Percentiles rank a stretch among this genome's conserved stretches.
These are phyloP conservation scores for Ectobius pallidus DNA, from an alignment of 2,888 invertebrate genomes.

Conservation along the genomic window DNA sequence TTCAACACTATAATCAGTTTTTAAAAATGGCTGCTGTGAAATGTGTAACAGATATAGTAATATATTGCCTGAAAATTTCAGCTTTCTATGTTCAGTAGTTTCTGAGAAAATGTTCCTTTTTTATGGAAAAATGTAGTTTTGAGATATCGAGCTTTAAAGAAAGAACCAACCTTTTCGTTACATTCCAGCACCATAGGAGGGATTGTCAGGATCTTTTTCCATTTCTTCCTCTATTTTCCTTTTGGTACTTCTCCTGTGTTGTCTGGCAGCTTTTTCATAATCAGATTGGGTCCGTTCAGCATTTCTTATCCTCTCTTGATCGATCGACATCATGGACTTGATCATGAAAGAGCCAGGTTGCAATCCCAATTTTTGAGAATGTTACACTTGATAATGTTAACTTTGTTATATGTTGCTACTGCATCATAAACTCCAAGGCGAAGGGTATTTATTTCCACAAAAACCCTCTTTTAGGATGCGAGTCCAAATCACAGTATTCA, in stretches of 20 bases:
- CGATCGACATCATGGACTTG: background rate
- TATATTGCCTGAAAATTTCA: too few relatives aligned
- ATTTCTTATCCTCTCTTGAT: conserved; percentile 8
- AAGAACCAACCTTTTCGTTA: too few relatives aligned
- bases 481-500: background rate
- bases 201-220: conserved; percentile 2
- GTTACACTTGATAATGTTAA: conserved; percentile 9
- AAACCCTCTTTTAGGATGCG: conserved; percentile 15
- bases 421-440: conserved; percentile 24
- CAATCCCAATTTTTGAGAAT: background rate
- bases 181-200: too few relatives aligned
- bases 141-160: background rate
- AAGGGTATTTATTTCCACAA: conserved; percentile 1
- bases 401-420: conserved; percentile 7
- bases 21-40: too few relatives aligned
- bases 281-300: background rate
- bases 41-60: too few relatives aligned
- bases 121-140: background rate
- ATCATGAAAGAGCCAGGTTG: background rate
- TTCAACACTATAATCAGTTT: too few relatives aligned
- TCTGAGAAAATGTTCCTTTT: background rate
- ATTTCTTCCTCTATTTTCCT: background rate
- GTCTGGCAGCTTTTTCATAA: too few relatives aligned
- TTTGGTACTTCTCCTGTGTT: conserved; percentile 1
- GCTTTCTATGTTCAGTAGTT: background rate